phyloP scores from a whole-genome alignment of 2,888 invertebrate genomes.

The Copidosoma aretas region DNA sequence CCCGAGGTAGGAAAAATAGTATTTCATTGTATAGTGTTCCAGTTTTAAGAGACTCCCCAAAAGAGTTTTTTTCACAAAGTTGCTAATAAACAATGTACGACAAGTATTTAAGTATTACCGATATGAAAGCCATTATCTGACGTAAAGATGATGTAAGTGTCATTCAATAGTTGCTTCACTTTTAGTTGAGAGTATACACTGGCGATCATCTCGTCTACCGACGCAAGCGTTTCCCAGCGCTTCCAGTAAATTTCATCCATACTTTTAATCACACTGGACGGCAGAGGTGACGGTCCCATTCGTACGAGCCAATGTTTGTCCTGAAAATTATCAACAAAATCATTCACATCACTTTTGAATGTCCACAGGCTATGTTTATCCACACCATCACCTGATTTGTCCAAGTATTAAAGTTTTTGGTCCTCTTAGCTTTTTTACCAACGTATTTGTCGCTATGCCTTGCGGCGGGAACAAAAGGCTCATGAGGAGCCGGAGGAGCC shows the following conservation, averaged over 20 bases:
- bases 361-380: background rate
- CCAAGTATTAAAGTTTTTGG: slow-evolving; percentile 62
- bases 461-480: slow-evolving; percentile 82
- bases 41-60: too few species aligned
- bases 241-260: slow-evolving; percentile 76
- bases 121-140: slow-evolving; percentile 93
- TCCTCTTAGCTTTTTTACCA: slow-evolving; percentile 68
- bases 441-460: slow-evolving; percentile 72
- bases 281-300: slow-evolving; percentile 73
- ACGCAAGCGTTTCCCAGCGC: slow-evolving; percentile 81
- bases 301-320: slow-evolving; percentile 87
- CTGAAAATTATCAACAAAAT: slow-evolving; percentile 56
- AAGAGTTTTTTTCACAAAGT: too few species aligned
- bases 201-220: slow-evolving; percentile 86
- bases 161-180: slow-evolving; percentile 66
- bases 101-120: slow-evolving; percentile 65
- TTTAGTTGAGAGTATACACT: slow-evolving; percentile 69
- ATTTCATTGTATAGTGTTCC: too few species aligned
- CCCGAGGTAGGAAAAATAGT: too few species aligned
- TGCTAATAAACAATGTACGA: too few species aligned
- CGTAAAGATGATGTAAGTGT: slow-evolving; percentile 83
- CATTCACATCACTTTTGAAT: too few species aligned
- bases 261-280: slow-evolving; percentile 65
- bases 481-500: slow-evolving; percentile 88
- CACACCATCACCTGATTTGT: slow-evolving; percentile 45